phyloP scores from a whole-genome alignment of 1,140 invertebrate species.

The Sweltsa coloradensis region DNA sequence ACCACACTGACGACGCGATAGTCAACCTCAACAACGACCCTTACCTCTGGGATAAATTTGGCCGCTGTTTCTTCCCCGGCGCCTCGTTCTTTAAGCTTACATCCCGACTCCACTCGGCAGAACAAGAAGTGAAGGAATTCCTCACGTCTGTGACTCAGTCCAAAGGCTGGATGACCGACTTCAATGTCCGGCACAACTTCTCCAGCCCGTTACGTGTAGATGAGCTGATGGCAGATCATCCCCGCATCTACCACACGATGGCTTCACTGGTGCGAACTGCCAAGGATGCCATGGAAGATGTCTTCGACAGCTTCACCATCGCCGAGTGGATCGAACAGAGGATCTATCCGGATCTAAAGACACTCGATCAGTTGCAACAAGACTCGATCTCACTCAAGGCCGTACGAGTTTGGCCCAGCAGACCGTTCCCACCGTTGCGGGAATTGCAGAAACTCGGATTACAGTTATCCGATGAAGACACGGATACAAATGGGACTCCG shows the following conservation, averaged over 20 bases:
- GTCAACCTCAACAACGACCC: conserved; percentile 42
- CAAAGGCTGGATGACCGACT: conserved; percentile 63
- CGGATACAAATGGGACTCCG: not conserved
- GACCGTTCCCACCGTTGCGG: conserved; percentile 32
- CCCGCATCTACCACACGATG: conserved; percentile 45
- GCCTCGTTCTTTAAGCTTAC: conserved; percentile 43
- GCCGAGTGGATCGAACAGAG: conserved; percentile 63
- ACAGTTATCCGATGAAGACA: conserved; percentile 6
- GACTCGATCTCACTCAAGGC: conserved; percentile 39
- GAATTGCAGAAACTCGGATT: conserved; percentile 4
- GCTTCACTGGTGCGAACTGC: conserved; percentile 46
- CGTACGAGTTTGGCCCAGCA: conserved; percentile 38
- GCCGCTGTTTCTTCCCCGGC: conserved; percentile 31
- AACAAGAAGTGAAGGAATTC: conserved; percentile 31
- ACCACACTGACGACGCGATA: conserved; percentile 24
- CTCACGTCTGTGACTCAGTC: conserved; percentile 20
- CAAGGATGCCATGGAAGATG: conserved; percentile 45
- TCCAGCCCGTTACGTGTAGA: conserved; percentile 59
- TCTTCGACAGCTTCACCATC: conserved; percentile 62
- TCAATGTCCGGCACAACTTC: conserved; percentile 66
- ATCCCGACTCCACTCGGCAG: conserved; percentile 36
- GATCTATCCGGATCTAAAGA: conserved; percentile 38
- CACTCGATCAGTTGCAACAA: conserved; percentile 37
- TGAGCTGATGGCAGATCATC: conserved; percentile 49
- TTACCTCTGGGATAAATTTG: conserved; percentile 38